These are phyloP conservation scores for Galendromus occidentalis DNA, from an alignment of 1,140 invertebrate species.

Conservation along the genomic window DNA sequence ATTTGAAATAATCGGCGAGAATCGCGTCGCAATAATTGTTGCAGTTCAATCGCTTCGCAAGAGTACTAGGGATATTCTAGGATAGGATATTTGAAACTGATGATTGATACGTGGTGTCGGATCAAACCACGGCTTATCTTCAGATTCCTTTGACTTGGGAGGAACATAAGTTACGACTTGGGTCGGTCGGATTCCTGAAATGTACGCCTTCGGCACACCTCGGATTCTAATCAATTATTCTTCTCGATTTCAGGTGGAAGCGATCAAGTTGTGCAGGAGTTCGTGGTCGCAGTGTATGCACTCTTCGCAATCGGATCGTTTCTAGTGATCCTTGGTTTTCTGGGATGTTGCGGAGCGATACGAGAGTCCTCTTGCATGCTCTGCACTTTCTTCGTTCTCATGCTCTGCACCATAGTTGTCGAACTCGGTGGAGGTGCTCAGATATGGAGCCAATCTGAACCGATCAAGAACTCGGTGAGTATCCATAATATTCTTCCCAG, in stretches of 20 bases:
- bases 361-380: slow-evolving; percentile 3
- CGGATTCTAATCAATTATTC: not conserved
- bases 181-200: too few species aligned
- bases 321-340: not conserved
- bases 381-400: slow-evolving; percentile 2
- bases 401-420: not conserved
- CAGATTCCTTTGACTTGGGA: too few species aligned
- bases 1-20: too few species aligned
- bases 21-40: too few species aligned
- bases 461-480: not conserved
- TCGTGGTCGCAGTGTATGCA: not conserved
- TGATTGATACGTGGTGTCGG: too few species aligned
- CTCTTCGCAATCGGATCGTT: slow-evolving; percentile 1
- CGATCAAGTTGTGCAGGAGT: not conserved
- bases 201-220: too few species aligned
- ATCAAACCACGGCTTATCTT: too few species aligned
- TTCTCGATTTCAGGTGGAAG: not conserved
- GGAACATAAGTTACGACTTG: too few species aligned
- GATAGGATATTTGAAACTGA: too few species aligned
- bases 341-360: not conserved
- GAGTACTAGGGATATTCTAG: too few species aligned
- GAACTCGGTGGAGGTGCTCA: not conserved
- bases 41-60: too few species aligned
- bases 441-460: slow-evolving; percentile 3
- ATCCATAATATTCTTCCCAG: too few species aligned